A percentile compares a stretch with the other conserved stretches of the same genome.
Conservation (phyloP, 2,113 vertebrate species). For the Ciconia maguari region DNA sequence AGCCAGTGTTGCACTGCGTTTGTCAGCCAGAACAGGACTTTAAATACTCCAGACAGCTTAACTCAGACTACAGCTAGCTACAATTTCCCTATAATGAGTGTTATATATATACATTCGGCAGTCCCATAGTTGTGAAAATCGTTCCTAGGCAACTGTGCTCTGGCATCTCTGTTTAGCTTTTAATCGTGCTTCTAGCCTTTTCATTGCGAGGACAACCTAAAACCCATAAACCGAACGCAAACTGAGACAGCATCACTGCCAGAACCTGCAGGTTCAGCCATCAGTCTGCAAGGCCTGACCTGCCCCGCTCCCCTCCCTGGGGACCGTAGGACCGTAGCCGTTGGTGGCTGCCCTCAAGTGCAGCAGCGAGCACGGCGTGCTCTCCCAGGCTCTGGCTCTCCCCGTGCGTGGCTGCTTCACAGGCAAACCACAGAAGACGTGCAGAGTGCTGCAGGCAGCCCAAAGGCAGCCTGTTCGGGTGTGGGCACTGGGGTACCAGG, state of each 20-base stretch:
- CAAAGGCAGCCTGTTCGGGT: background rate
- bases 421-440: background rate
- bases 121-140: background rate
- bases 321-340: background rate
- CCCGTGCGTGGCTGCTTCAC: accelerated
- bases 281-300: background rate
- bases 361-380: accelerated
- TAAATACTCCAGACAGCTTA: background rate
- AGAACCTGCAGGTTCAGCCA: background rate
- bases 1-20: background rate
- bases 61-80: background rate
- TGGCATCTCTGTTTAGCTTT: background rate
- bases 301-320: background rate
- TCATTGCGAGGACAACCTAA: background rate
- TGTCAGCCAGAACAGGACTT: background rate
- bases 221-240: background rate
- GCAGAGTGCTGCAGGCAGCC: background rate
- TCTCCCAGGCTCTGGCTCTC: background rate
- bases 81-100: background rate
- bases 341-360: background rate
- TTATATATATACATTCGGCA: background rate
- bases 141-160: background rate
- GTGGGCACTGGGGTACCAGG: accelerated
- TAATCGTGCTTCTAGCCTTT: background rate
- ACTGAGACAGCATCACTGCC: background rate